phyloP scores from a whole-genome alignment of 1,140 invertebrate genomes.

The Pentalonia nigronervosa region DNA sequence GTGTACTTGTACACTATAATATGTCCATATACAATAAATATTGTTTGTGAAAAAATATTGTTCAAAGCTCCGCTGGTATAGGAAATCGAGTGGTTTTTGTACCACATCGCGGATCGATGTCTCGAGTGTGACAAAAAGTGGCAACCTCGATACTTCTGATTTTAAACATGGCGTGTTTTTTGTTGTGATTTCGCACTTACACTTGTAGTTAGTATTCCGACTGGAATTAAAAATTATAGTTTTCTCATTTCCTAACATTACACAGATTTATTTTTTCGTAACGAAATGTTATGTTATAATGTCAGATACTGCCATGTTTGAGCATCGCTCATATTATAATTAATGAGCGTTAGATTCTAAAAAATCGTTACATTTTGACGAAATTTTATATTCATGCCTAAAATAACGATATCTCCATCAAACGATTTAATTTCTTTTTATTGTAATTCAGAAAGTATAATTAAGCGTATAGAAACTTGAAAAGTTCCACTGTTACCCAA shows the following conservation, averaged over 20 bases:
- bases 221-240: background rate
- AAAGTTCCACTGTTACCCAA: too few species aligned
- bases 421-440: background rate
- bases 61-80: background rate
- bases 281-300: background rate
- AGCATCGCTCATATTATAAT: too few species aligned
- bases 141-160: background rate
- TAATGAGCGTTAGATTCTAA: background rate
- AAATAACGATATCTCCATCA: background rate
- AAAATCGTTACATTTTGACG: background rate
- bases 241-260: background rate
- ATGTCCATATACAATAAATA: background rate
- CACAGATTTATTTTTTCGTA: background rate
- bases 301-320: background rate
- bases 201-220: background rate
- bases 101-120: background rate
- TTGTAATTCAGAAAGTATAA: background rate
- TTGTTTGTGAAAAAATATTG: background rate
- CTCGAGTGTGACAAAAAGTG: background rate
- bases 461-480: too few species aligned
- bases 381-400: background rate
- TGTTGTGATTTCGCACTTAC: background rate
- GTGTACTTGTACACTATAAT: too few species aligned
- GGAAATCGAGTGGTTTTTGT: slow-evolving; percentile 1
- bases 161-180: background rate